These are phyloP conservation scores for Amphiprion clarkii DNA, from an alignment of 2,797 vertebrate species.

Conservation along the genomic window DNA sequence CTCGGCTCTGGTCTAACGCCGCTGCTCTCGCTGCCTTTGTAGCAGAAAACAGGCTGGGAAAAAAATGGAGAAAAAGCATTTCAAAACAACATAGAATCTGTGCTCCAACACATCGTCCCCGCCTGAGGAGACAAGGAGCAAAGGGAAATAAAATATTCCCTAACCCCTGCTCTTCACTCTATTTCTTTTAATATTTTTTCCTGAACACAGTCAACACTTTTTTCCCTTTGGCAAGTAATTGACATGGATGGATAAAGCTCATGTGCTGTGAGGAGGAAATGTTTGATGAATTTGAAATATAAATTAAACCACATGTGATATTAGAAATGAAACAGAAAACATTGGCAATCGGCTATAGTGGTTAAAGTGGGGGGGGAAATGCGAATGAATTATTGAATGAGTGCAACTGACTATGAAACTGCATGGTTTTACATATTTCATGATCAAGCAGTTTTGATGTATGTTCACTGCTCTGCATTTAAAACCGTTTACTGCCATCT, in stretches of 20 bases:
- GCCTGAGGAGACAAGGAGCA: constrained; percentile 73
- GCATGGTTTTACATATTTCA: background rate
- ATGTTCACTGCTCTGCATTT: no score
- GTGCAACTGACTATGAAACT: constrained; percentile 1
- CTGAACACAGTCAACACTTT: constrained; percentile 46
- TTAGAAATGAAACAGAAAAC: background rate
- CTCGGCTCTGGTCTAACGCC: constrained; percentile 83
- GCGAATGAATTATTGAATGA: background rate
- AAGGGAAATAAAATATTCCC: constrained; percentile 65
- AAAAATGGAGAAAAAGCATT: constrained; percentile 67
- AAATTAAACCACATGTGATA: constrained; percentile 52
- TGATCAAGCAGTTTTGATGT: constrained; percentile 8
- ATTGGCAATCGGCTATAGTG: background rate
- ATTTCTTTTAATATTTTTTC: constrained; percentile 61
- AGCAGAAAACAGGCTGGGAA: constrained; percentile 72
- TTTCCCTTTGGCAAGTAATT: constrained; percentile 53
- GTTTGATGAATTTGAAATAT: constrained; percentile 57
- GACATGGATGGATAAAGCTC: constrained; percentile 58
- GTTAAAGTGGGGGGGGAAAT: background rate
- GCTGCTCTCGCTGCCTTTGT: constrained; percentile 85
- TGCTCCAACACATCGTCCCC: constrained; percentile 71
- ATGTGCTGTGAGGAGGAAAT: constrained; percentile 26
- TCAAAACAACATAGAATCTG: constrained; percentile 86
- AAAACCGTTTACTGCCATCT: no score
- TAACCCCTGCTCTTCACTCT: constrained; percentile 53